Evolutionary conservation across 2,888 invertebrate genomes (phyloP), one percentile per base, ranked within the genome.

Genomic region (Argyresthia goedartella): DNA sequence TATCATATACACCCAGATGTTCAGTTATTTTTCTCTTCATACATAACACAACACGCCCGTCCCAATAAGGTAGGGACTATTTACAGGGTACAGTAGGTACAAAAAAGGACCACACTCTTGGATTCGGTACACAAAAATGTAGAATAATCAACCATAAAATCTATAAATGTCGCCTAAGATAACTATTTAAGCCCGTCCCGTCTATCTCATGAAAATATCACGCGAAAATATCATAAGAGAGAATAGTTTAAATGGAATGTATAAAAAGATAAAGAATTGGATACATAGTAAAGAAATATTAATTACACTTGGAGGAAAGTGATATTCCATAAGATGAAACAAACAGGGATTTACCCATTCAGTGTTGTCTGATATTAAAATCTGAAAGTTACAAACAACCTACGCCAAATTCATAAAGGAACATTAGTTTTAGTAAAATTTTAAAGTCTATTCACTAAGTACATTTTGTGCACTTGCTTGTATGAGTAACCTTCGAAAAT

Each of bases 391-490:
- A 25, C 25, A 4, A 25, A 25, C 25, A 25, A 25, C 25, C 25
- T 25, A 25, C 25, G 25, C 25, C 25, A 25, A 25, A 25, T 25
- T 25, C 25, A 25, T 6, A 25, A 25, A 25, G 25, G 25, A 25
- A 25, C 25, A 25, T 25, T 25, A 25, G 25, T 25, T 25, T 25
- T 25, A 25, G 25, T 25, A 25, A 4, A 25, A 25, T 25, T 25
- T 25, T 25, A 6, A 25, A 25, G 25, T 25, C 25, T 25, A 25
- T 25, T 25, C 6, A 25, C 25, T 85, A 85, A 84, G 84, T 85
- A 85, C 82, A 75, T 78, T 81, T 85, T 85, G 85, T 85, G 85
- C 85, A 82, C 73, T 71, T 68, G 69, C n/a, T 15, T 14, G 9
- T 66, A 73, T 70, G 79, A 76, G 75, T 81, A 81, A 81, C 81